phyloP scores from a whole-genome alignment of 1,140 invertebrate genomes.

The Gryon sp. region DNA sequence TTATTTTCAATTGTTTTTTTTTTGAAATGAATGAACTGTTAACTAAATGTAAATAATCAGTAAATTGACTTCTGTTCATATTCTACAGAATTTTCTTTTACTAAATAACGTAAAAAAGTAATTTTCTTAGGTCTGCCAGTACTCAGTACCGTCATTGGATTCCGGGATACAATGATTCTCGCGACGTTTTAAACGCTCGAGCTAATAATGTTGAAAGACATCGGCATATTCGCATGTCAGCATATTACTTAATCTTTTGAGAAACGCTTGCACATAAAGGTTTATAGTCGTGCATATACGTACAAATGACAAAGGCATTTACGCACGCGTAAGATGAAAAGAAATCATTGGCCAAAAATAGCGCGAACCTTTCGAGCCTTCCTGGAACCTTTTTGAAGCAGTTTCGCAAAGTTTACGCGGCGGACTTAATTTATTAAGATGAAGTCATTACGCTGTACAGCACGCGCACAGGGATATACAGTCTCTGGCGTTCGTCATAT shows the following conservation, averaged over 20 bases:
- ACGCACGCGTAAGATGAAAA: constrained; percentile 65
- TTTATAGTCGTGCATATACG: constrained; percentile 34
- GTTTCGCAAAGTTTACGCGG: constrained; percentile 67
- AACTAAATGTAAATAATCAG: too few relatives aligned
- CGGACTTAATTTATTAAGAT: constrained; percentile 76
- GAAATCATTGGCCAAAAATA: constrained; percentile 75
- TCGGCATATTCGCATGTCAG: constrained; percentile 46
- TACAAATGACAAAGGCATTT: constrained; percentile 60
- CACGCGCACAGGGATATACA: constrained; percentile 50
- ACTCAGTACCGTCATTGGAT: constrained; percentile 1
- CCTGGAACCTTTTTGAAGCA: constrained; percentile 76
- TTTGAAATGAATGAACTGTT: too few relatives aligned
- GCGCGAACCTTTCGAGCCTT: constrained; percentile 65
- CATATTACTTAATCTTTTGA: constrained; percentile 63
- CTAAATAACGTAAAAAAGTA: too few relatives aligned
- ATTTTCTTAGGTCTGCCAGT: too few relatives aligned
- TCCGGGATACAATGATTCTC: constrained; percentile 15
- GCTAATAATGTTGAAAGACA: constrained; percentile 49
- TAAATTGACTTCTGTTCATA: too few relatives aligned
- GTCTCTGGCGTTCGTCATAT: constrained; percentile 73
- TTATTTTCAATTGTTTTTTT: too few relatives aligned
- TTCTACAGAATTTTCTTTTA: too few relatives aligned
- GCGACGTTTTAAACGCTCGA: not conserved
- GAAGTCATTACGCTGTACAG: constrained; percentile 69
- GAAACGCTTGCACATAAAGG: constrained; percentile 51